phyloP scores from a whole-genome alignment of 30 jellyfish, hydroid and myxozoan genomes.

The Phacellophora camtschatica region DNA sequence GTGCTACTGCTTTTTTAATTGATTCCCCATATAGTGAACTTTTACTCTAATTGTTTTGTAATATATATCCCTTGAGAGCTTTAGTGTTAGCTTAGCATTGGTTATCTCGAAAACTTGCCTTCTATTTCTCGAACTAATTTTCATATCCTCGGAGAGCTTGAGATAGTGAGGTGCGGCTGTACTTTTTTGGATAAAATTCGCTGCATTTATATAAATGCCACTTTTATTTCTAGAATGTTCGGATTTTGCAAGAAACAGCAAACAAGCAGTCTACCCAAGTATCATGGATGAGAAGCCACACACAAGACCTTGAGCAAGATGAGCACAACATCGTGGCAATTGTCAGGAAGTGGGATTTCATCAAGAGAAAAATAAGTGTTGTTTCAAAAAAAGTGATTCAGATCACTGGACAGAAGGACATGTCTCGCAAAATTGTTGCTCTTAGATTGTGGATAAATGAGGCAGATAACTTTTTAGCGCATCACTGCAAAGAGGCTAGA shows the following conservation, averaged over 20 bases:
- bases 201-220: no score
- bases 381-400: not conserved
- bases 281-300: conserved; percentile 64
- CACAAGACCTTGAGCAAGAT: conserved; percentile 20
- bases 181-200: no score
- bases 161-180: no score
- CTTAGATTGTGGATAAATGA: conserved; percentile 50
- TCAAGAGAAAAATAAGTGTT: conserved; percentile 18
- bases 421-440: not conserved
- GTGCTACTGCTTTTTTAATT: no score
- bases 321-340: conserved; percentile 29
- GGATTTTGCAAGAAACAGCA: conserved; percentile 10
- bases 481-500: conserved; percentile 40
- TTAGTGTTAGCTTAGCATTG: no score
- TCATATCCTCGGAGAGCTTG: no score
- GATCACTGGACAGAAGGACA: not conserved
- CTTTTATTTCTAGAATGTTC: conserved; percentile 16
- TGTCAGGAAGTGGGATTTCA: conserved; percentile 39
- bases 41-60: no score
- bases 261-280: conserved; percentile 50
- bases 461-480: conserved; percentile 50
- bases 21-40: no score
- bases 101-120: no score
- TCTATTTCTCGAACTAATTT: no score
- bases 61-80: no score